Conservation (phyloP, 2,113 vertebrate species). For the Ictidomys tridecemlineatus region DNA sequence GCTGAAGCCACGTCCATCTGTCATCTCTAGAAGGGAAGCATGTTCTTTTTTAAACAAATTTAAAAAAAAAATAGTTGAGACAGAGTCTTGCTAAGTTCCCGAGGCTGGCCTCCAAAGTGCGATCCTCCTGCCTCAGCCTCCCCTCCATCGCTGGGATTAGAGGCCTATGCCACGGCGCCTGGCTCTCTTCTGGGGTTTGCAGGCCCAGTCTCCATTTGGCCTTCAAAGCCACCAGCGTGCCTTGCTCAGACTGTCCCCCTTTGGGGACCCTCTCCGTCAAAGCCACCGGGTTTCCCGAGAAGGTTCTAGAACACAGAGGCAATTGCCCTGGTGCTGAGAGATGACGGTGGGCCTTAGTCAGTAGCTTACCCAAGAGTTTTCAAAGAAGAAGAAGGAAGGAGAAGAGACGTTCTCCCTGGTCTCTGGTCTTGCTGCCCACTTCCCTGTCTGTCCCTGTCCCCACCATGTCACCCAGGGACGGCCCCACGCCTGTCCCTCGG, state of each 20-base stretch:
- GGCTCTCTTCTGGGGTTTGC: no score
- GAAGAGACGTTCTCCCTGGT: not conserved
- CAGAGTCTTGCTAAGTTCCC: no score
- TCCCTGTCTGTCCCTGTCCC: not conserved
- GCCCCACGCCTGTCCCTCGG: not conserved
- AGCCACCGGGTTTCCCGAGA: not conserved
- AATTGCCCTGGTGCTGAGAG: slow-evolving; percentile 6
- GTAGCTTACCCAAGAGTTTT: slow-evolving; percentile 22
- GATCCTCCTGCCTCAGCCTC: no score
- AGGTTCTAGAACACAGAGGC: slow-evolving; percentile 55
- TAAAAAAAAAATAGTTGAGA: no score
- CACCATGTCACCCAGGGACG: rapidly evolving
- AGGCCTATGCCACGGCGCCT: rapidly evolving
- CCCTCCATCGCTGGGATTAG: no score
- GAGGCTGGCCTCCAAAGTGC: no score
- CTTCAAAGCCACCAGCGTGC: not conserved
- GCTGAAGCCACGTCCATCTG: not conserved
- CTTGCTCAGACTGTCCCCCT: not conserved
- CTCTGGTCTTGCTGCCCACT: not conserved
- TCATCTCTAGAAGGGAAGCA: not conserved
- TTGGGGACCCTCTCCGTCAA: not conserved
- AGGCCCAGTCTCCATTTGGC: not conserved
- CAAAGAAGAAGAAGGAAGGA: not conserved
- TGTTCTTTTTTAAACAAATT: no score
- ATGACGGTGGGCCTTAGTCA: not conserved